Base-by-base conservation (phyloP, 2,888 invertebrate genomes). In the Ptychoptera albimana region DNA sequence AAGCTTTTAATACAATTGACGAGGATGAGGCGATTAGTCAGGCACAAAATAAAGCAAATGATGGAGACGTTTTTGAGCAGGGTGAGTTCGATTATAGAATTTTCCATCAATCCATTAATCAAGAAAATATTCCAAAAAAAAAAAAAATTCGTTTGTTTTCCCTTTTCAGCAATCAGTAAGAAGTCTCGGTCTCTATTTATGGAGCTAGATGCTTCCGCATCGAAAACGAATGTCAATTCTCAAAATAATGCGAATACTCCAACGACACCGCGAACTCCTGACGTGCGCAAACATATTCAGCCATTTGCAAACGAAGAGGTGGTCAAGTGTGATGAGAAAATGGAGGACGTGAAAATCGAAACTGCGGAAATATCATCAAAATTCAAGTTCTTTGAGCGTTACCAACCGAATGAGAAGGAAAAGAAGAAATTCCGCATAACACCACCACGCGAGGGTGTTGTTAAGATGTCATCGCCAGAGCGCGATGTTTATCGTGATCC, bases 311-410 rank as follows among this genome's bases (percentile, higher is more conserved):
- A 43, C 14, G 78, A 78, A 48, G 83, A 86, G 59, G 74, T 86
- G 51, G 76, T 88, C 11, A 78, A 80, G 51, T 75, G 79, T 11
- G 79, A 74, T 10, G 81, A 84, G 58, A 73, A 74, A 47, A 61
- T 77, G 32, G 86, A 85, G 47, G 86, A 88, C 54, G 75, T 87
- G 15, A 74, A 75, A 57, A 78, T 87, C 46, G 75, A 82, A 64
- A 86, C 87, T 1, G 78, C 82, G 1, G 87, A 88, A 63, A 79
- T 91, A 53, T 78, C 83, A 45, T 79, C 84, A 60, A 75, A 85
- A 55, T 92, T 89, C 72, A 82, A 84, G 67, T 91, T 89, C 72
- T 91, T 91, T 68, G 89, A 89, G 72, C 81, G 80, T 0, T 89
- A 84, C 71, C 75, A 73, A 57, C 82, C 84, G 42, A 78, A 80